phyloP scores from a whole-genome alignment of 2,797 vertebrate species.

The Enteromius afrohamiltoni region DNA sequence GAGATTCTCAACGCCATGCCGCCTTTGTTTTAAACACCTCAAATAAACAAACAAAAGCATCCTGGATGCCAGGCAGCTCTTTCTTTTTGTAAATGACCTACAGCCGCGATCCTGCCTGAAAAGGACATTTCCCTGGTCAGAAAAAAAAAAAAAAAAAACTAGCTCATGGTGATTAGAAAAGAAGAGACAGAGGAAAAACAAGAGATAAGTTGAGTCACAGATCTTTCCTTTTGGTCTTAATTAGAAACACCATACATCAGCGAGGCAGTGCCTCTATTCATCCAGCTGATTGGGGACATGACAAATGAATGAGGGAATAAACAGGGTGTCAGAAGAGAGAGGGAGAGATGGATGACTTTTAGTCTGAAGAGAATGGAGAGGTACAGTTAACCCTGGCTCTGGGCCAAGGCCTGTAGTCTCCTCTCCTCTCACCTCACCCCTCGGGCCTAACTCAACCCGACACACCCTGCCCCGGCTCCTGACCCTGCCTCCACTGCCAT shows the following conservation, averaged over 20 bases:
- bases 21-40: conserved; percentile 82
- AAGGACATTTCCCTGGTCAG: conserved; percentile 59
- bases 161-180: conserved; percentile 58
- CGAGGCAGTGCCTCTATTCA: conserved; percentile 86
- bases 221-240: conserved; percentile 85
- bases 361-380: conserved; percentile 82
- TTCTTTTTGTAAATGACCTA: conserved; percentile 74
- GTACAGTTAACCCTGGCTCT: conserved; percentile 88
- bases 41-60: conserved; percentile 81
- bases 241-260: conserved; percentile 90
- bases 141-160: conserved; percentile 46
- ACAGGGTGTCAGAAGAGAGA: conserved; percentile 83
- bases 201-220: conserved; percentile 68
- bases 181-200: conserved; percentile 46
- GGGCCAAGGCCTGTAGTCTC: conserved; percentile 79
- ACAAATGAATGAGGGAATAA: conserved; percentile 95
- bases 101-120: conserved; percentile 57
- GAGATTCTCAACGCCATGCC: conserved; percentile 79
- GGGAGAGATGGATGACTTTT: conserved; percentile 91
- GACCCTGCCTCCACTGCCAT: conserved; percentile 71
- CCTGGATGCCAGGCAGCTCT: conserved; percentile 64
- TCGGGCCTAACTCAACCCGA: conserved; percentile 28
- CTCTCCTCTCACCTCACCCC: conserved; percentile 43
- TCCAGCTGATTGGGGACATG: conserved; percentile 91
- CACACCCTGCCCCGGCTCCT: conserved; percentile 45